A percentile compares a stretch with the other conserved stretches of the same genome.
Conservation (phyloP, 2,797 vertebrate species). For the Telmatherina bonti region DNA sequence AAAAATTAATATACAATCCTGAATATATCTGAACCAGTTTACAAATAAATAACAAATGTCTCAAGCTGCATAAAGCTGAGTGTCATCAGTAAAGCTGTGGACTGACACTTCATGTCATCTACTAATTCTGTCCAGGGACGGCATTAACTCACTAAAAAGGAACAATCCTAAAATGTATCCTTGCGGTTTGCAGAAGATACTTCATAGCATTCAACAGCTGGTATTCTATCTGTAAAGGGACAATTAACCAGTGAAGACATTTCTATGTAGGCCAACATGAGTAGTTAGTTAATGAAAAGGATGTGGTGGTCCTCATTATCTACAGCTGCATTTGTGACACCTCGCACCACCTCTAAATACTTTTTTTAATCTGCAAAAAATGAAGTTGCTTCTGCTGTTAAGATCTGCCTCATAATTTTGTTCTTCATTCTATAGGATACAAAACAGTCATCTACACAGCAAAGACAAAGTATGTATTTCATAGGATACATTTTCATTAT, state of each 20-base stretch:
- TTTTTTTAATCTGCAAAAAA: not conserved
- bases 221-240: not conserved
- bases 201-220: not conserved
- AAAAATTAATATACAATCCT: not conserved
- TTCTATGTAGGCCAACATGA: not conserved
- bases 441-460: constrained; percentile 69
- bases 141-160: not conserved
- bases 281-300: not conserved
- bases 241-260: not conserved
- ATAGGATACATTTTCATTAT: not conserved
- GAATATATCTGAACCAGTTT: not conserved
- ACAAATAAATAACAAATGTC: not conserved
- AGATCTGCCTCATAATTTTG: constrained; percentile 4
- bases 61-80: not conserved
- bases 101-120: not conserved
- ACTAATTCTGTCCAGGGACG: not conserved
- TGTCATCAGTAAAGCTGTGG: not conserved
- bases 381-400: not conserved
- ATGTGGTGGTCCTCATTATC: not conserved
- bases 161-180: not conserved
- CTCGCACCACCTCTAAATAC: not conserved
- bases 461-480: constrained; percentile 76
- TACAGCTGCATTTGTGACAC: not conserved
- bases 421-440: constrained; percentile 68
- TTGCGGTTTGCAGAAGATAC: not conserved